Evolutionary conservation across 2,888 invertebrate species (phyloP).

Genomic region (Parelbella ahira): DNA sequence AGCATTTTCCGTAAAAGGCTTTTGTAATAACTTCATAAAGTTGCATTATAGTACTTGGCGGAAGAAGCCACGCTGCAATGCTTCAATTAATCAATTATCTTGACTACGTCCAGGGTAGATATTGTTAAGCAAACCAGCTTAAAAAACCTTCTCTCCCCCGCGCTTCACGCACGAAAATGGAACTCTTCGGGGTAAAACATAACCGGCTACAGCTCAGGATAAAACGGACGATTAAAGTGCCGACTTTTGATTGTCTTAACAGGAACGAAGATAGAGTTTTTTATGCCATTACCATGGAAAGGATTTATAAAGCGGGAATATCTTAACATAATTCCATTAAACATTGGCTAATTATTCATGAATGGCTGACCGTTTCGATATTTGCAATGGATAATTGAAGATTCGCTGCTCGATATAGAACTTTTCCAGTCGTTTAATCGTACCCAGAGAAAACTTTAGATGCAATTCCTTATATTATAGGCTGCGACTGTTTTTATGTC

Average conservation of each 20-base stretch:
- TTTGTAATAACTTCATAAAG: conserved; percentile 27
- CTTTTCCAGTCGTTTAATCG: too few relatives aligned
- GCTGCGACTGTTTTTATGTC: too few relatives aligned
- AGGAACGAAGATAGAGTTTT: conserved; percentile 33
- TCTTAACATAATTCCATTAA: conserved; percentile 17
- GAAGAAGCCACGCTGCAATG: conserved; percentile 37
- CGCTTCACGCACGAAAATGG: conserved; percentile 19
- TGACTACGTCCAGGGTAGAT: conserved; percentile 38
- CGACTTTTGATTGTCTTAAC: conserved; percentile 48
- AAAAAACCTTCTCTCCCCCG: conserved; percentile 14
- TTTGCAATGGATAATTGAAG: too few relatives aligned
- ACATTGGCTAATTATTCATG: conserved; percentile 19
- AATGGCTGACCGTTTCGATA: conserved; percentile 1
- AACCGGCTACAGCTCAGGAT: conserved; percentile 31
- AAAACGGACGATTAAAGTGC: conserved; percentile 40
- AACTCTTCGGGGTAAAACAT: conserved; percentile 24
- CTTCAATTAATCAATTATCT: conserved; percentile 58
- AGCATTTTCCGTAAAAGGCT: conserved; percentile 11
- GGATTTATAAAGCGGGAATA: conserved; percentile 13
- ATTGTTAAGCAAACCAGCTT: conserved; percentile 18
- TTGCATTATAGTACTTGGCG: conserved; percentile 30
- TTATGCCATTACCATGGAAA: conserved; percentile 26
- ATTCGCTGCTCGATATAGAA: too few relatives aligned
- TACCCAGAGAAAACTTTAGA: too few relatives aligned
- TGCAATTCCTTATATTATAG: too few relatives aligned